phyloP scores from a whole-genome alignment of 1,140 invertebrate species.

The Palaemon carinicauda region DNA sequence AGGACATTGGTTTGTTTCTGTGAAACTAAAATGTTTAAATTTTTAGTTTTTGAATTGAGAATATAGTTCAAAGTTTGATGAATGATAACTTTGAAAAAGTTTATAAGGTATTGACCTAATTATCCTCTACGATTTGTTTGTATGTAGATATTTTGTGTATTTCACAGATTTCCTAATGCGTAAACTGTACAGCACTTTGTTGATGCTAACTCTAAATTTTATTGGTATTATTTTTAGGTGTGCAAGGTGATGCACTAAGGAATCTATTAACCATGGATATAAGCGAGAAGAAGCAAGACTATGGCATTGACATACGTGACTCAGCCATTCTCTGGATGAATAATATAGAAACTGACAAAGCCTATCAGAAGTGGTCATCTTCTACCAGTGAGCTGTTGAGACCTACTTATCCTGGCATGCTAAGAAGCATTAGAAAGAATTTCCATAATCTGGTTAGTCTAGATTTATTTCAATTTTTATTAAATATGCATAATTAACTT shows the following conservation, averaged over 20 bases:
- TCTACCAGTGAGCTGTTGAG: constrained; percentile 89
- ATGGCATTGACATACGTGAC: constrained; percentile 93
- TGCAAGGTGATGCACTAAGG: constrained; percentile 42
- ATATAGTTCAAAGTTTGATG: no score
- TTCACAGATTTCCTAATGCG: no score
- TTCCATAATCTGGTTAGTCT: constrained; percentile 85
- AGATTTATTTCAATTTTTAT: no score
- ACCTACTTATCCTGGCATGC: constrained; percentile 96
- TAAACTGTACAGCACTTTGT: neutral
- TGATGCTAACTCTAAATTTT: neutral
- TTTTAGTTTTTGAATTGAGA: no score
- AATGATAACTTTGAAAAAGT: no score
- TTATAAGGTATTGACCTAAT: no score
- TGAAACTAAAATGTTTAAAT: no score
- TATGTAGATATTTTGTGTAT: no score
- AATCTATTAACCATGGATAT: constrained; percentile 39
- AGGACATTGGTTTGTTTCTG: no score
- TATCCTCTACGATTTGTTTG: no score
- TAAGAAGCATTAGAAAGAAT: constrained; percentile 92
- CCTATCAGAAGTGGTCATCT: constrained; percentile 86
- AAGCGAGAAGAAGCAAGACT: constrained; percentile 68
- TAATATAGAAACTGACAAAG: constrained; percentile 90
- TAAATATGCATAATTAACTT: no score
- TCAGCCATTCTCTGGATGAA: constrained; percentile 93
- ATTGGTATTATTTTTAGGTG: constrained; percentile 4